Evolutionary conservation across 2,113 vertebrate species (phyloP).

Genomic region (Psammodynastes pulverulentus): DNA sequence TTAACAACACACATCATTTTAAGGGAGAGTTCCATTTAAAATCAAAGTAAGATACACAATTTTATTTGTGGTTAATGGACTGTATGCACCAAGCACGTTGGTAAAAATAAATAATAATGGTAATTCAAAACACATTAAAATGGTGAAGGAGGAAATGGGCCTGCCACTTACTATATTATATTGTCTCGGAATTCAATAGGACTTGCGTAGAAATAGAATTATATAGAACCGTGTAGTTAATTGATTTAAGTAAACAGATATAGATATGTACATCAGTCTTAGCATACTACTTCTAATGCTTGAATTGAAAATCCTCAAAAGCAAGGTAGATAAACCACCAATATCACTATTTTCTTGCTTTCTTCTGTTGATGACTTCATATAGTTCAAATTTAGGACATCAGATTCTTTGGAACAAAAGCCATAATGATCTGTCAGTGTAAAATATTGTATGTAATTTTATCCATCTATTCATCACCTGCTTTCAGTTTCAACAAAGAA

Average conservation of each 20-base stretch:
- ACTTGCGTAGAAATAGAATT: neutral
- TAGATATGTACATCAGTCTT: neutral
- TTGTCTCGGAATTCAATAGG: neutral
- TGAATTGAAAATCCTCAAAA: neutral
- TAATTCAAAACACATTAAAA: conserved; percentile 11
- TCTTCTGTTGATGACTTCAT: neutral
- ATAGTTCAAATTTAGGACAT: neutral
- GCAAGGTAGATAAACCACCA: neutral
- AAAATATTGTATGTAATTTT: neutral
- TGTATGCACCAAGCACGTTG: conserved; percentile 11
- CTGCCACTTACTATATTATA: neutral
- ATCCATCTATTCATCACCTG: neutral
- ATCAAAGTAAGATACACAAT: conserved; percentile 19
- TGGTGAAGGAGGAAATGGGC: neutral
- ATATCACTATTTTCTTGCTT: neutral
- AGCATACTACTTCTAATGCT: neutral
- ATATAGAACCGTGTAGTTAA: neutral
- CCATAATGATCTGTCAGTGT: neutral
- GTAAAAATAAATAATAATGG: conserved; percentile 8
- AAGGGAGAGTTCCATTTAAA: conserved; percentile 22
- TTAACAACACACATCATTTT: conserved; percentile 10
- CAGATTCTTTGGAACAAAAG: neutral
- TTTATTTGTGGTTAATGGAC: conserved; percentile 29
- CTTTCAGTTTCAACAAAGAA: neutral
- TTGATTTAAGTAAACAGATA: neutral